phyloP scores from a whole-genome alignment of 2,888 invertebrate genomes.

The Aphodius sticticus region DNA sequence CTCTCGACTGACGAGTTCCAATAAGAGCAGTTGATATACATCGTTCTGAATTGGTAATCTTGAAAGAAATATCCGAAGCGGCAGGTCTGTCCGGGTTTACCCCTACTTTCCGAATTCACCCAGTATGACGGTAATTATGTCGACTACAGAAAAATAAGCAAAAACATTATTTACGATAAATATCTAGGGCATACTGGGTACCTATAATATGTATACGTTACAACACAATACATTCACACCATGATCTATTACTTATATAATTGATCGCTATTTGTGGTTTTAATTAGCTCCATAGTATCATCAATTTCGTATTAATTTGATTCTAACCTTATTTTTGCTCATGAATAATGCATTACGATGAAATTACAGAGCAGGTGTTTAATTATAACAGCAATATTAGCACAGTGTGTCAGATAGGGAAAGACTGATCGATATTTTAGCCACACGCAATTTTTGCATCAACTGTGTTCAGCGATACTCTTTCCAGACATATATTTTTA shows the following conservation, averaged over 20 bases:
- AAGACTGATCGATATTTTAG: conserved; percentile 15
- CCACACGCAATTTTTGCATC: conserved; percentile 17
- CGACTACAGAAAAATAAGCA: no score
- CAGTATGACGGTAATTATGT: no score
- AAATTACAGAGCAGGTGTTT: conserved; percentile 15
- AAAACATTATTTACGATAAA: no score
- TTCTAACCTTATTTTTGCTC: not conserved
- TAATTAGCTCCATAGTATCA: not conserved
- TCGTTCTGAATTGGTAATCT: no score
- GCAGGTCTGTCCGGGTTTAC: no score
- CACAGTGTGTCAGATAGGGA: conserved; percentile 15
- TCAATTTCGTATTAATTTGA: not conserved
- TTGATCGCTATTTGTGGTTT: not conserved
- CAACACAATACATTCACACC: no score
- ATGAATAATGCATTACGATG: conserved; percentile 18
- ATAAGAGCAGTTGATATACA: no score
- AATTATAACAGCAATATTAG: conserved; percentile 17
- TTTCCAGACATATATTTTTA: not conserved
- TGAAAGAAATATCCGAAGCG: no score
- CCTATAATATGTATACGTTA: no score
- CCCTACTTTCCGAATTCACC: no score
- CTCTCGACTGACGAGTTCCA: no score
- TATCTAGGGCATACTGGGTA: no score
- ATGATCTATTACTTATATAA: not conserved
- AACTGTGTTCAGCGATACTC: not conserved